A percentile compares a stretch with the other conserved stretches of the same genome.
Conservation (phyloP, 2,888 invertebrate species). For the Hoplodrina blanda region DNA sequence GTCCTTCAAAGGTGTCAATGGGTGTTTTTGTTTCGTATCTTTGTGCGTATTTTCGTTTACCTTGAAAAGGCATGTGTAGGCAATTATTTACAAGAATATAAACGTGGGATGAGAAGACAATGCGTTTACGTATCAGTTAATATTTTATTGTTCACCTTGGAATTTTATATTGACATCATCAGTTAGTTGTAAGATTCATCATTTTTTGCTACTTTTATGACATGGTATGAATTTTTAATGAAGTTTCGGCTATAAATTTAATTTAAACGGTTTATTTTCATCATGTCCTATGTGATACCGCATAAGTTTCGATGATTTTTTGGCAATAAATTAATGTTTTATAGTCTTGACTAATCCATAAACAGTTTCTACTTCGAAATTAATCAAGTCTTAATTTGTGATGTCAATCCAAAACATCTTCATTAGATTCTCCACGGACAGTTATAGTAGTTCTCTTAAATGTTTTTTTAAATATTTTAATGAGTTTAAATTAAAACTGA, state of each 20-base stretch:
- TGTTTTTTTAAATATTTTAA: not conserved
- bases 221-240: conserved; percentile 30
- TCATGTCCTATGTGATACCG: not conserved
- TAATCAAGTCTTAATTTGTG: conserved; percentile 6
- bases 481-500: not conserved
- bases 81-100: conserved; percentile 29
- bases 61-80: conserved; percentile 37
- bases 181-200: conserved; percentile 44
- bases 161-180: conserved; percentile 53
- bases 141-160: conserved; percentile 55
- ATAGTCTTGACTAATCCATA: conserved; percentile 1
- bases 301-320: not conserved
- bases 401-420: not conserved
- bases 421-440: not conserved
- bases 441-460: too few species aligned
- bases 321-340: conserved; percentile 2
- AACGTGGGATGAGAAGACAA: conserved; percentile 61
- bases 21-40: conserved; percentile 50
- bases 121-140: conserved; percentile 39
- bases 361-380: not conserved
- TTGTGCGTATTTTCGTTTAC: conserved; percentile 32
- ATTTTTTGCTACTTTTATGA: conserved; percentile 44
- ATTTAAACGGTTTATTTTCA: conserved; percentile 24
- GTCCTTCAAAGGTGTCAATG: conserved; percentile 78
- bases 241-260: conserved; percentile 44